Base-by-base conservation (phyloP, 2,113 vertebrate genomes). In the Microtus montanus region DNA sequence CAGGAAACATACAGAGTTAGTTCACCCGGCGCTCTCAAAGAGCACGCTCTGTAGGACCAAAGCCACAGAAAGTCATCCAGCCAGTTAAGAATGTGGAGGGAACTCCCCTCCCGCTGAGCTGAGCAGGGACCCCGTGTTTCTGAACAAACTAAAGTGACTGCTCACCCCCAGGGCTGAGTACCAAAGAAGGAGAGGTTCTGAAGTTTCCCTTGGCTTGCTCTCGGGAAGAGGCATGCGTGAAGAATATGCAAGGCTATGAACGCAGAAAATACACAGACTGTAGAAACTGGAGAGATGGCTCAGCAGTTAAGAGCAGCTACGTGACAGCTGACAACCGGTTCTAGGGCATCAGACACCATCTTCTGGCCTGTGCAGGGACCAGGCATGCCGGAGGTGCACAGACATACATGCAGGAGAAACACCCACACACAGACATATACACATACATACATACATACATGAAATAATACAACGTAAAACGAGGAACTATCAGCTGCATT, bases 1-100 rank as follows among this genome's bases (percentile, higher is more conserved):
- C 73, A 82, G 79, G 93, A 95, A 95, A 91, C 73, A 89, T 19
- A 87, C 93, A 90, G 79, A 88, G 66, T 93, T 70, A 91, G 87
- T 78, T 96, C 70, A 78, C 90, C 80, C 91, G 79, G 78, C 0
- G 0, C 54, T 90, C 94, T 95, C 88, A 77, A 26, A 86, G 79
- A 95, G 24, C 74, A 74, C 85, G 90, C 83, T 92, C 80, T 82
- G 61, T 35, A 79, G 88, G 77, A 75, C 14, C 7, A 9, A 94
- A 96, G 68, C 70, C 64, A 83, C 22, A 10, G 63, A 89, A 87
- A 96, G 77, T 1, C 6, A 44, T 15, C 66, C 10, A 93, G 14
- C 52, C 73, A 33, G 87, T 87, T 26, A 77, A 30, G 66, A 66
- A 38, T 15, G 6, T 2, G 1, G 24, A 79, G 63, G 63, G 79